Evolutionary conservation across 2,888 invertebrate genomes (phyloP), one percentile per base, ranked within the genome.

Genomic region (Leptinotarsa tumamoca): DNA sequence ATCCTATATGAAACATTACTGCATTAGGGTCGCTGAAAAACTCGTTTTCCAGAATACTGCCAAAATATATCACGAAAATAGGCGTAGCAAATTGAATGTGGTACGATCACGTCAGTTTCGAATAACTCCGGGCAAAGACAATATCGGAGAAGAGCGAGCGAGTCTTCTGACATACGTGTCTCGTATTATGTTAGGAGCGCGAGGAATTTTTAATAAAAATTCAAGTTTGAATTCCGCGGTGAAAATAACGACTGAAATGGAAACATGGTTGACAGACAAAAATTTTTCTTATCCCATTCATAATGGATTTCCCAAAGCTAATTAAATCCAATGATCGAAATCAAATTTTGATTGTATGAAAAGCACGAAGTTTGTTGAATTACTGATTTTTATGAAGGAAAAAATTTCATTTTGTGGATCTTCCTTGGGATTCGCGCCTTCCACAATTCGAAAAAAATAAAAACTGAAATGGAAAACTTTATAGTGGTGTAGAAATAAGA

Each of bases 191-290:
- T 67, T 61, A 56, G 67, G 56, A 56, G 33, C 51, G 72, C 49
- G 14, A 7, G 51, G 73, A 73, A 74, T 74, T 74, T 15, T 63
- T 70, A 70, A 74, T 68, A 56, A 72, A 72, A 72, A 72, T 67
- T 67, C 72, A 67, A 43, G 43, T 43, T 43, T 23, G n/a, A 43
- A 51, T 33, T 17, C 52, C 33, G 52, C n/a, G 14, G 15, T 51
- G 63, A 50, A 63, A 63, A 15, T 63, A 10, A 63, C 23, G 27
- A n/a, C 63, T 33, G 21, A 43, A 27, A 43, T 63, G 7, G 63
- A 10, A 63, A n/a, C n/a, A 15, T 13, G 2, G 10, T n/a, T 15
- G 58, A 4, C 14, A 23, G 21, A 14, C 15, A 15, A 23, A 27
- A 27, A 4, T 4, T 4, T 58, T 15, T 4, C 13, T 14, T 3